phyloP scores from a whole-genome alignment of 2,113 vertebrate genomes.

The Oophaga pumilio region DNA sequence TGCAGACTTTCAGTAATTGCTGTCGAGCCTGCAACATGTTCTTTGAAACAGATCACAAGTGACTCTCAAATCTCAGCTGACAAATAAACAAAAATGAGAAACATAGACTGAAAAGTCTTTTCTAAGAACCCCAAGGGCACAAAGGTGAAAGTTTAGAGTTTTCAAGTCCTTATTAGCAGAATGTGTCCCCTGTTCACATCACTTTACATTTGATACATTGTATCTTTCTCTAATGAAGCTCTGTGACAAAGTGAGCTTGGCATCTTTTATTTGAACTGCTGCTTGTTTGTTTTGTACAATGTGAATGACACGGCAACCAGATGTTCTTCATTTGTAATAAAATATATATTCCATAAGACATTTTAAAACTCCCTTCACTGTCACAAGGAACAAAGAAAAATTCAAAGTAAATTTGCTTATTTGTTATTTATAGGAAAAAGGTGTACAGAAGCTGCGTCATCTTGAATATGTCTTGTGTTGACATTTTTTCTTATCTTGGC shows the following conservation, averaged over 20 bases:
- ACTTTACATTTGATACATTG: constrained; percentile 10
- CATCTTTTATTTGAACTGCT: constrained; percentile 8
- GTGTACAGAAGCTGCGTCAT: background rate
- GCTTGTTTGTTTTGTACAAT: constrained; percentile 29
- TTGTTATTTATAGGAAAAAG: background rate
- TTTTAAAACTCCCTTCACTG: constrained; percentile 11
- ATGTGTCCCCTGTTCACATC: constrained; percentile 6
- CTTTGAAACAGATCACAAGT: constrained; percentile 54
- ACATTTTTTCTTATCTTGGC: constrained; percentile 1
- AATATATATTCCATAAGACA: constrained; percentile 24
- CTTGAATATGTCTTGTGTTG: background rate
- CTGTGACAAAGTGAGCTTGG: background rate
- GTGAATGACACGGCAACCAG: constrained; percentile 9
- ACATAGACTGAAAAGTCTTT: constrained; percentile 28
- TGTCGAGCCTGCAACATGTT: constrained; percentile 45
- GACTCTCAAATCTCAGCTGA: constrained; percentile 40
- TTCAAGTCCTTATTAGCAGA: constrained; percentile 19
- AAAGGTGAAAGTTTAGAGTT: constrained; percentile 32
- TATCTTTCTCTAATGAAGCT: constrained; percentile 23
- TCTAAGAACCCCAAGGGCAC: constrained; percentile 12
- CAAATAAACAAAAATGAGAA: constrained; percentile 47
- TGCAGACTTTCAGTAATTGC: constrained; percentile 51
- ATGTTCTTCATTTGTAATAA: constrained; percentile 22
- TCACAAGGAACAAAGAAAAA: background rate
- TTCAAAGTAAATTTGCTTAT: background rate